Percentiles rank a stretch among this genome's conserved stretches.
Conservation (phyloP, 2,888 invertebrate genomes). For the Drosophila picticornis region DNA sequence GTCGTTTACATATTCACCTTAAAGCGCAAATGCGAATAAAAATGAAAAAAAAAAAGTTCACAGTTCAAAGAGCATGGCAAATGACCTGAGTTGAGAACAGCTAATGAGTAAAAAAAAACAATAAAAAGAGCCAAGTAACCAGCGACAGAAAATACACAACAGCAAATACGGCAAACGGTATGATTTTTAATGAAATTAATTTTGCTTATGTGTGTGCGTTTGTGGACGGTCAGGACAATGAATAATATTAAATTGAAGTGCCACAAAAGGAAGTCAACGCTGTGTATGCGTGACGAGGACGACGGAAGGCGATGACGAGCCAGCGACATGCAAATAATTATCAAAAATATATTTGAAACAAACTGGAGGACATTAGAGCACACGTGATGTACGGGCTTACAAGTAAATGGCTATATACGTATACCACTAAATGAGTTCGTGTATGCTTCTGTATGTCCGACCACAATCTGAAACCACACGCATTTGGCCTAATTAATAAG, state of each 20-base stretch:
- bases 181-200: slow-evolving; percentile 46
- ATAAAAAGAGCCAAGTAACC: slow-evolving; percentile 19
- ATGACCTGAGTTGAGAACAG: slow-evolving; percentile 25
- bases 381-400: slow-evolving; percentile 34
- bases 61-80: slow-evolving; percentile 47
- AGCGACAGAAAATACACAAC: slow-evolving; percentile 13
- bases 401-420: slow-evolving; percentile 1
- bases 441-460: slow-evolving; percentile 22
- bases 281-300: slow-evolving; percentile 53
- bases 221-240: slow-evolving; percentile 41
- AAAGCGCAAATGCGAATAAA: not conserved
- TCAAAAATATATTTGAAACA: slow-evolving; percentile 41
- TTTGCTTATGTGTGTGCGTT: slow-evolving; percentile 12
- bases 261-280: slow-evolving; percentile 32
- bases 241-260: slow-evolving; percentile 47
- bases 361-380: slow-evolving; percentile 49
- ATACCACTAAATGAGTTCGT: slow-evolving; percentile 10
- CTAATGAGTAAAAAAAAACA: slow-evolving; percentile 38
- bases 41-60: slow-evolving; percentile 2
- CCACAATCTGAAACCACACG: slow-evolving; percentile 73
- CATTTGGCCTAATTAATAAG: slow-evolving; percentile 75
- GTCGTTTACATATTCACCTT: slow-evolving; percentile 3
- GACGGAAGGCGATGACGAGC: slow-evolving; percentile 14
- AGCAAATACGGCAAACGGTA: slow-evolving; percentile 14
- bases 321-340: slow-evolving; percentile 56